Conservation (phyloP, 2,797 vertebrate species). For the Sorex maritimensis region DNA sequence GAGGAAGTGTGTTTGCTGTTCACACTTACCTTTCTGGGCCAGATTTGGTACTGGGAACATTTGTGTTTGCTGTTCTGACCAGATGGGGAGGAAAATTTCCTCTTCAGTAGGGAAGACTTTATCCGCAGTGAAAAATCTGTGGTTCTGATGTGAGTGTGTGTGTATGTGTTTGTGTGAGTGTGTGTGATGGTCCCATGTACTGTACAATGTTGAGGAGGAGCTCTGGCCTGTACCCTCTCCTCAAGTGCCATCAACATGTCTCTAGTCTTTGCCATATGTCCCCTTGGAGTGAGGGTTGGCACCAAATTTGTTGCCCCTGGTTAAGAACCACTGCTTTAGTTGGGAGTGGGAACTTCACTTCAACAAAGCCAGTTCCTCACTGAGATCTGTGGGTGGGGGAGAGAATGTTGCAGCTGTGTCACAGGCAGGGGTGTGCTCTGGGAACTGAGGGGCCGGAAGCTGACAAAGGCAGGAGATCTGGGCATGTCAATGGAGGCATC, state of each 20-base stretch:
- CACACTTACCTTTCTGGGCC: slow-evolving; percentile 32
- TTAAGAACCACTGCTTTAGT: background rate
- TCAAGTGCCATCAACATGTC: background rate
- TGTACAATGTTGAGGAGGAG: background rate
- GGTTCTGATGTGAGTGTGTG: no score
- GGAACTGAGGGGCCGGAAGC: background rate
- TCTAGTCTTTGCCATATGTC: slow-evolving; percentile 15
- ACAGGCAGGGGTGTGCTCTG: background rate
- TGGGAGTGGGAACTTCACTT: background rate
- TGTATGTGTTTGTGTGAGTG: no score
- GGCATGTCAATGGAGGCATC: background rate
- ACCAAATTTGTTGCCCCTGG: background rate
- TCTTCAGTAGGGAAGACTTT: background rate
- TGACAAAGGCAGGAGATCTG: background rate
- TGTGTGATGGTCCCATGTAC: background rate
- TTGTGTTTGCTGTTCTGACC: slow-evolving; percentile 19
- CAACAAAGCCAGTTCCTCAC: slow-evolving; percentile 14
- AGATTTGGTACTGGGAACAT: background rate
- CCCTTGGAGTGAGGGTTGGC: background rate
- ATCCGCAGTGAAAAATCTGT: background rate
- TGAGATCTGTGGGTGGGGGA: background rate
- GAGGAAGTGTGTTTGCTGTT: background rate
- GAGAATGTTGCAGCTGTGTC: background rate
- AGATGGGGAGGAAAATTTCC: background rate
- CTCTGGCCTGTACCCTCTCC: background rate